These are phyloP conservation scores for Platynereis dumerilii DNA, from an alignment of 2,888 invertebrate genomes.

Conservation along the genomic window DNA sequence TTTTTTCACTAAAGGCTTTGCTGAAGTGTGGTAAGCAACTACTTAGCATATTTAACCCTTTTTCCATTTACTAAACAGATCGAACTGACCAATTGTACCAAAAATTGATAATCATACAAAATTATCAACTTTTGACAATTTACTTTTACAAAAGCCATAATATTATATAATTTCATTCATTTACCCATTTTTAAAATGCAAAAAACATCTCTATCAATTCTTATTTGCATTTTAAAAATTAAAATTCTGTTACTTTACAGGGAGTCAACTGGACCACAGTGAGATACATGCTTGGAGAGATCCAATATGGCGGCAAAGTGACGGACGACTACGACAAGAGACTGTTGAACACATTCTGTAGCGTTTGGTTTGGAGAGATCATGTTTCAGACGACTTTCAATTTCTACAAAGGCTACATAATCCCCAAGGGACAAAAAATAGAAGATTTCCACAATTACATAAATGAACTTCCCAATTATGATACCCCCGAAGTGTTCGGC, in stretches of 20 bases:
- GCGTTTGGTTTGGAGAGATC: constrained; percentile 63
- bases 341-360: constrained; percentile 63
- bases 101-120: no score
- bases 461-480: constrained; percentile 53
- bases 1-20: no score
- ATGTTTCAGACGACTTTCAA: constrained; percentile 59
- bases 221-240: no score
- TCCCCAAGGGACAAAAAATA: constrained; percentile 59
- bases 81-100: no score
- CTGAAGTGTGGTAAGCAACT: no score
- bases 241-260: constrained; percentile 43
- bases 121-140: no score
- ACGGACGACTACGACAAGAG: constrained; percentile 65
- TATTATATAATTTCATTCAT: no score
- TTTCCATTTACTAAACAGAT: no score
- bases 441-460: constrained; percentile 60
- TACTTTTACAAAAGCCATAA: no score
- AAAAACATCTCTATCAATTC: no score
- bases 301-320: constrained; percentile 65
- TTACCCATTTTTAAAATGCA: no score
- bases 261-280: constrained; percentile 63
- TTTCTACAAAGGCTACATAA: constrained; percentile 60
- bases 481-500: constrained; percentile 63
- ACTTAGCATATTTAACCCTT: no score
- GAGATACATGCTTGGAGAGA: constrained; percentile 65